These are phyloP conservation scores for Glossophaga mutica DNA, from an alignment of 2,797 vertebrate species.

Conservation along the genomic window DNA sequence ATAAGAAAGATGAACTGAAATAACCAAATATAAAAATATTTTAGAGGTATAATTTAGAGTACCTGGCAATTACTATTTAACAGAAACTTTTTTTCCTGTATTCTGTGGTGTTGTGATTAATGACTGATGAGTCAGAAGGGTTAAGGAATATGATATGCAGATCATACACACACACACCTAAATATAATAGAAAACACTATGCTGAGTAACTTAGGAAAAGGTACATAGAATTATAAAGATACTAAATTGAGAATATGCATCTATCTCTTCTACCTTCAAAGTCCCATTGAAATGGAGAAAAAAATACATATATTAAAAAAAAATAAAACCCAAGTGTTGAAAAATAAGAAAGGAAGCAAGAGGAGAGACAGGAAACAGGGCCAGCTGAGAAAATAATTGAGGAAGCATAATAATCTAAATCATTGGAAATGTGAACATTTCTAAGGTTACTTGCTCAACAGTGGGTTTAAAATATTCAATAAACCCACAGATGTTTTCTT, in stretches of 20 bases:
- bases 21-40: neutral
- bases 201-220: neutral
- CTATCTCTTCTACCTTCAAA: neutral
- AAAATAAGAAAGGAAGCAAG: neutral
- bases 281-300: neutral
- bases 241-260: neutral
- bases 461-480: neutral
- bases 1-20: neutral
- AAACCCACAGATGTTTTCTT: neutral
- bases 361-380: neutral
- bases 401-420: neutral
- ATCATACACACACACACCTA: neutral
- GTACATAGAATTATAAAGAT: neutral
- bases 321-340: neutral
- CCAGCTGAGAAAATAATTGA: neutral
- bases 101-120: neutral
- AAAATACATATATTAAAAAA: neutral
- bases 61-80: neutral
- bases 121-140: neutral
- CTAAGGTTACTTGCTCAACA: neutral
- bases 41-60: neutral
- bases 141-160: neutral
- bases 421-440: neutral
- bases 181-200: neutral
- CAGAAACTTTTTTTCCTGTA: neutral